Evolutionary conservation across 1,140 invertebrate genomes (phyloP), one percentile per base, ranked within the genome.

Genomic region (Psix sp.): DNA sequence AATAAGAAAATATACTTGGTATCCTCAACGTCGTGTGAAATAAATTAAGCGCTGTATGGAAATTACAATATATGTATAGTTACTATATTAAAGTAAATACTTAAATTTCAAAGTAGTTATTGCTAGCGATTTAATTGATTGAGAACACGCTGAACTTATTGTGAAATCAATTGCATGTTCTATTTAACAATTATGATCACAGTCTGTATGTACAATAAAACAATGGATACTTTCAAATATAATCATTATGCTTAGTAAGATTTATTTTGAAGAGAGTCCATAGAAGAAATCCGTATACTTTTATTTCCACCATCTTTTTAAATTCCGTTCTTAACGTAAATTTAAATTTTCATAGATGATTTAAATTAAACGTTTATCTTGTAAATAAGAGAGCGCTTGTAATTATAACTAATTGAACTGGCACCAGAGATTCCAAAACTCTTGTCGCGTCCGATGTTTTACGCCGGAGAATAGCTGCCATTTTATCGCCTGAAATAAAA

Each of bases 391-490:
- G 62, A 72, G 75, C 76, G 45, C 80, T 62, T 35, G 80, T 77
- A 60, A 80, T 68, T 74, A 82, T 72, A 67, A 82, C 73, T 40
- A 81, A 45, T 60, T 72, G 73, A 68, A 76, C 77, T 72, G 82
- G 77, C 77, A 81, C 78, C 76, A 81, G 74, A 62, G 72, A 74
- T 62, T 72, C 74, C 29, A 76, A 62, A 39, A 59, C 77, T 75
- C 75, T 77, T 49, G 74, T 59, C 24, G 74, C 82, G 17, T 76
- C 84, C 56, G 87, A 87, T 42, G 87, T 87, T 71, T 88, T 88
- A 57, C 86, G 85, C 18, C 87, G 84, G 43, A 86, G 81, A 52
- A 88, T 88, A 33, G 87, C 87, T 54, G 87, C 86, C 87, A 88
- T 88, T 80, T 88, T 88, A 75, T 88, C 87, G 56, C 87, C 87